Base-by-base conservation (phyloP, 1,140 invertebrate species). In the Eriosoma lanigerum region DNA sequence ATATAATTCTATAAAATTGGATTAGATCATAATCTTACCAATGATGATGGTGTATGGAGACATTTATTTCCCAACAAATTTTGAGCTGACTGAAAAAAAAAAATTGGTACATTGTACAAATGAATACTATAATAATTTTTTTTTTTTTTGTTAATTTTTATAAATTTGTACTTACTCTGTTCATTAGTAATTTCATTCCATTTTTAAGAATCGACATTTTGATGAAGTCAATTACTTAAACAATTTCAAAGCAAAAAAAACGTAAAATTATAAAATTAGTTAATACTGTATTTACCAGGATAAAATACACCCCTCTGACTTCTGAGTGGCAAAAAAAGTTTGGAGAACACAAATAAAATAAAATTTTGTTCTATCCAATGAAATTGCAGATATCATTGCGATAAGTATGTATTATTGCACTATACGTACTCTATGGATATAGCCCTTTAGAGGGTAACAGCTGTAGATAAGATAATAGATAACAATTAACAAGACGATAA, bases 131-230 rank as follows among this genome's bases (percentile, higher is more conserved):
- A 10, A 62, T 29, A n/a, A 66, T n/a, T 38, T 66, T 38, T 38
- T 38, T 4, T 38, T 38, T 3, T 38, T 38, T 38, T 3, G 32
- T 38, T 38, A 4, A 38, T 38, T 38, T 24, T 48, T 70, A 48
- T 12, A 70, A 44, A 9, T 19, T 29, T 9, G 15, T 62, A 78
- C 52, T 58, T 48, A 78, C 75, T 26, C 75, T 52, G 24, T 48
- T 78, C 56, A 78, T 78, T 6, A 78, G 21, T 12, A 78, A 38
- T 60, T 78, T 78, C 56, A 78, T 78, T 62, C 75, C 75, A 60
- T 78, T 78, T 78, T 78, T 78, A 46, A 78, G 38, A 46, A 78
- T 78, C 17, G 75, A 78, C 75, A 78, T 78, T 75, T 56, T n/a
- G 8, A 13, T 38, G 32, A 54, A 50, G 46, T 12, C 19, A 29